Evolutionary conservation across 2,113 vertebrate species (phyloP), one percentile per base, ranked within the genome.

Genomic region (Xiphorhynchus elegans): DNA sequence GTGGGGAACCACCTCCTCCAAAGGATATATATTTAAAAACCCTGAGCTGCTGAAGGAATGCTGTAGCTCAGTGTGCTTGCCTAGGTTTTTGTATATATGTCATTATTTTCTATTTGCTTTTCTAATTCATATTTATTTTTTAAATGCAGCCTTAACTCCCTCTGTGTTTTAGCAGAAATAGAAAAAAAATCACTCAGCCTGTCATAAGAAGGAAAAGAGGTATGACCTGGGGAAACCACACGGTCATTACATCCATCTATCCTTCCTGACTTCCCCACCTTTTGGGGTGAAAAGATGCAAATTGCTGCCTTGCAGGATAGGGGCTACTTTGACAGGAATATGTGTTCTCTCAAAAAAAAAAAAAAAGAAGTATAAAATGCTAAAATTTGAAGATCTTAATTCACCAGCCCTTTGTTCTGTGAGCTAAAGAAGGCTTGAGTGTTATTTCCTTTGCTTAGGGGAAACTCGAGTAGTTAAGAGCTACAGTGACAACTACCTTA

Each of bases 11-110:
- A 52, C 90, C 79, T 40, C 53, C 55, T 90, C 42, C 13, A 20
- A 88, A 90, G 39, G 59, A 90, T 77, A 83, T 53, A 17, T 69
- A 50, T 89, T 88, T 96, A 4, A 77, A 93, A 94, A 83, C 29
- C 47, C 46, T 25, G 88, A 31, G 39, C 37, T 84, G 23, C 33
- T 79, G 74, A 89, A 93, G 55, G 50, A 75, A 33, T 55, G 16
- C 16, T 49, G 53, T 53, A 81, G 25, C 49, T 87, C 44, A 33
- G 4, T 49, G 15, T 62, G 18, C 25, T 56, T 81, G 14, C 31
- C 28, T 69, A 42, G 19, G 8, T 33, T 89, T 63, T 39, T 79
- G 4, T 73, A 23, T 35, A 15, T 50, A 11, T 55, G 11, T 50
- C n/a, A 24, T 33, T 77, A 76, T 62, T 95, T 80, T 77, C 11